Base-by-base conservation (phyloP, 2,888 invertebrate genomes). In the Lottia scabra region DNA sequence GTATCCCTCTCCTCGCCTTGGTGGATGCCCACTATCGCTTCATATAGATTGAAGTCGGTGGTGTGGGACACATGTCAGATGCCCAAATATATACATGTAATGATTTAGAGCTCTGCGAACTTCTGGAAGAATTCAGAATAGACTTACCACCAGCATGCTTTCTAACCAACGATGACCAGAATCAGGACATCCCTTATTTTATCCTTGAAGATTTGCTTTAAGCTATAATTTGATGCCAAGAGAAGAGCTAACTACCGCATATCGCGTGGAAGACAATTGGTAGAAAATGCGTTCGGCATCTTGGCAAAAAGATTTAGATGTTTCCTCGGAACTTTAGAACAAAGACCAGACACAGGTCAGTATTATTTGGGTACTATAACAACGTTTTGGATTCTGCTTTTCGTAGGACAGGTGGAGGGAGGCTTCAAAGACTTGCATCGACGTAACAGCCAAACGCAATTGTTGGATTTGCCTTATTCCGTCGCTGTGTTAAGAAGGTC, bases 201-300 rank as follows among this genome's bases (percentile, higher is more conserved):
- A 62, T 76, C 48, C 15, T 80, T 23, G 75, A 69, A 43, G 77
- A 8, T 77, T 78, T 67, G 68, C 19, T 44, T 71, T 77, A 62
- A 45, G 75, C 13, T 27, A 65, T 19, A 48, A 23, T 26, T 43
- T 75, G 75, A 75, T 30, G 30, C 30, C 30, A 2, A 30, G 30
- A 30, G 30, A 30, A 30, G n/a, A 30, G 6, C 6, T 6, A 30
- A 30, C 6, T 30, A 30, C 30, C 30, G 30, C 4, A 30, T 30
- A 2, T 30, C 63, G 26, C 19, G 67, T 56, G 76, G 70, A 12
- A 44, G 78, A 26, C 67, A 74, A 10, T 77, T 76, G 0, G 77
- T 81, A 1, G 75, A 80, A 56, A 77, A 80, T 74, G 77, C 78
- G 13, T 79, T 81, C 71, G 79, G 78, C 26, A 81, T 81, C 63